These are phyloP conservation scores for Heteromurus nitidus DNA, from an alignment of 2,888 invertebrate genomes.

Conservation along the genomic window DNA sequence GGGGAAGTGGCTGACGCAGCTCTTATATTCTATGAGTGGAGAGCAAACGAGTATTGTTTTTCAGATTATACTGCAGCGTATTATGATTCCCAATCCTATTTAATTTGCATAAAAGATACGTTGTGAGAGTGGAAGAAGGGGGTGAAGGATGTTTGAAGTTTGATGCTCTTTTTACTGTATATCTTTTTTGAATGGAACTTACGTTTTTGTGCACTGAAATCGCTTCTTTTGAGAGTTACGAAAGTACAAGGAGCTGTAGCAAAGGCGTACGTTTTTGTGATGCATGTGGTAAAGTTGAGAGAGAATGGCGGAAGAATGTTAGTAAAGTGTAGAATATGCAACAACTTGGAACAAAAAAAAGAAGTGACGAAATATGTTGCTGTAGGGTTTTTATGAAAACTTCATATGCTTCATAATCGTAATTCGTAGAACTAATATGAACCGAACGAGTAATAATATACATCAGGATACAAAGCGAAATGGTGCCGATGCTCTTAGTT, in stretches of 20 bases:
- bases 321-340: too few species aligned
- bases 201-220: constrained; percentile 37
- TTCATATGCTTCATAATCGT: not conserved
- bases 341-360: not conserved
- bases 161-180: constrained; percentile 17
- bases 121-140: not conserved
- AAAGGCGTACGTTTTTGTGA: too few species aligned
- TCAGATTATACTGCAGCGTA: constrained; percentile 22
- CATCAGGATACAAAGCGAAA: not conserved
- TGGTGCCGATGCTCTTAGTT: too few species aligned
- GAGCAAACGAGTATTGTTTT: constrained; percentile 49
- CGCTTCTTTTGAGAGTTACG: constrained; percentile 1
- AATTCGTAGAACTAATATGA: not conserved
- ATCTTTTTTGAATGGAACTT: constrained; percentile 44
- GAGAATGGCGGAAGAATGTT: too few species aligned
- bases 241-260: too few species aligned
- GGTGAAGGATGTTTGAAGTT: constrained; percentile 30
- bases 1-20: constrained; percentile 13
- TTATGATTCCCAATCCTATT: constrained; percentile 52
- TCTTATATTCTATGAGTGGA: not conserved
- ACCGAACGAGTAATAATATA: not conserved
- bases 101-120: constrained; percentile 57
- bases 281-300: too few species aligned
- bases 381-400: constrained; percentile 3
- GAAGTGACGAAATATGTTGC: constrained; percentile 20